These are phyloP conservation scores for Ibidorhyncha struthersii DNA, from an alignment of 2,113 vertebrate genomes.

Conservation along the genomic window DNA sequence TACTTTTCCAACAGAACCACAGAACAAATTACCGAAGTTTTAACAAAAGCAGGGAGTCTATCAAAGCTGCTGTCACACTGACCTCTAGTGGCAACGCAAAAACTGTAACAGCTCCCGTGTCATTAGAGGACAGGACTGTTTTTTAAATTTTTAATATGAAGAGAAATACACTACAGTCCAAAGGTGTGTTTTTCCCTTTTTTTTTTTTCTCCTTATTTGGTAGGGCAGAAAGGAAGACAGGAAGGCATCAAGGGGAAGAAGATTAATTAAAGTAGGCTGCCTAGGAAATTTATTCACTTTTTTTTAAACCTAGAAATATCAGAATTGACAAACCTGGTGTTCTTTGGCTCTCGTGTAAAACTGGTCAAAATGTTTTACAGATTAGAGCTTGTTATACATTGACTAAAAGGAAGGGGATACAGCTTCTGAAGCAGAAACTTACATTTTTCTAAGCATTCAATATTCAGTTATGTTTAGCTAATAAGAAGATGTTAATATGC, in stretches of 20 bases:
- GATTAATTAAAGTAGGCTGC: neutral
- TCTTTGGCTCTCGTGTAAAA: neutral
- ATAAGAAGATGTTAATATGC: neutral
- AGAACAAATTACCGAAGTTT: too few species aligned
- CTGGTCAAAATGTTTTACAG: neutral
- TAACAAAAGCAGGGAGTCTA: neutral
- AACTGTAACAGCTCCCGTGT: neutral
- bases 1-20: rapidly evolving
- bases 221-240: neutral
- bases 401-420: neutral
- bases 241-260: neutral
- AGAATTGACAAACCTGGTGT: neutral
- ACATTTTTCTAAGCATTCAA: neutral
- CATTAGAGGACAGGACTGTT: neutral
- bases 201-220: neutral
- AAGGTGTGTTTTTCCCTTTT: neutral
- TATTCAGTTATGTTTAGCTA: neutral
- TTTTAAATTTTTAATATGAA: neutral
- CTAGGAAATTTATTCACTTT: neutral
- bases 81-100: constrained; percentile 60
- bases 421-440: neutral
- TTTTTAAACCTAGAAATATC: neutral
- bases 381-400: neutral
- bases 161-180: neutral
- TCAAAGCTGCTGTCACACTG: neutral